phyloP scores from a whole-genome alignment of 2,113 vertebrate genomes.

The Nipponia nippon region DNA sequence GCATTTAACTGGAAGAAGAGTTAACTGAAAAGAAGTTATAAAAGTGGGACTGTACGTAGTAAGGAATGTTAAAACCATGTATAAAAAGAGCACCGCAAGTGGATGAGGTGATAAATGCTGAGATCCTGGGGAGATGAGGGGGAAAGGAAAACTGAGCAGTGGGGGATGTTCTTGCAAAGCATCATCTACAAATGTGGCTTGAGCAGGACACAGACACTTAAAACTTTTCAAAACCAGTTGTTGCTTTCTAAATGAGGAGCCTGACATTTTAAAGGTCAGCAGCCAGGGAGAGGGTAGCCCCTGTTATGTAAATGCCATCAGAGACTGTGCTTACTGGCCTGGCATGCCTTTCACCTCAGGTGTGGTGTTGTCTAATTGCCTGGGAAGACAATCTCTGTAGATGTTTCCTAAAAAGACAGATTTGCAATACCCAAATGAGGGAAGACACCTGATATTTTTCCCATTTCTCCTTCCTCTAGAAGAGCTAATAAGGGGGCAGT shows the following conservation, averaged over 20 bases:
- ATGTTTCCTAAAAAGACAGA: neutral
- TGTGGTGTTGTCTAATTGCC: neutral
- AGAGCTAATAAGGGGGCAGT: neutral
- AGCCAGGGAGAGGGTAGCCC: neutral
- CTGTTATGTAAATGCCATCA: neutral
- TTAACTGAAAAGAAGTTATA: neutral
- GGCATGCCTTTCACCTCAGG: accelerated
- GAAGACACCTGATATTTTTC: neutral
- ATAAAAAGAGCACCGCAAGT: neutral
- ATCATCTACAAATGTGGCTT: neutral
- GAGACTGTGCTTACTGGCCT: neutral
- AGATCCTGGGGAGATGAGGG: neutral
- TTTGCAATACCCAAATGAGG: neutral
- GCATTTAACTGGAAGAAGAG: neutral
- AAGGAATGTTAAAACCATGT: neutral
- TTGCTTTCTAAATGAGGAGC: conserved; percentile 15
- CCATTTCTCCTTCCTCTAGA: neutral
- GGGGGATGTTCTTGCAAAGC: neutral
- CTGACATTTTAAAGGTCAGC: conserved; percentile 57
- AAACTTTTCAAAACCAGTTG: neutral
- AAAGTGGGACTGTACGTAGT: neutral
- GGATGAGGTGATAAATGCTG: neutral
- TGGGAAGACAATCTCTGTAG: neutral
- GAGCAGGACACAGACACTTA: neutral
- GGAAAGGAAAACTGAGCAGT: neutral